Conservation (phyloP, 2,797 vertebrate genomes). For the Cyclura pinguis region DNA sequence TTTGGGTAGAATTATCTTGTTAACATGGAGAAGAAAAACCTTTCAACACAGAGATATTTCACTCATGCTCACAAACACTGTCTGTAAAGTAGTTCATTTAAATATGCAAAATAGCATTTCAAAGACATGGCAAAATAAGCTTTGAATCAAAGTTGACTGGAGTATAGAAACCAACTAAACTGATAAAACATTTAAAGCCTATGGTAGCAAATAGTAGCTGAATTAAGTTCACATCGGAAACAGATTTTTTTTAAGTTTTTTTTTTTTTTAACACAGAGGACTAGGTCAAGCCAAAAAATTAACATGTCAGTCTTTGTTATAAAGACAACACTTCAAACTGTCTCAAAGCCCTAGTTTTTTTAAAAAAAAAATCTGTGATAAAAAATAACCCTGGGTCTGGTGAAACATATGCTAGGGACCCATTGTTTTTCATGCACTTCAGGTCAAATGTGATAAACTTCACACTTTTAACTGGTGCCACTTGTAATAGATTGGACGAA, state of each 20-base stretch:
- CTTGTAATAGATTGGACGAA: conserved; percentile 82
- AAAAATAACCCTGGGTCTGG: conserved; percentile 50
- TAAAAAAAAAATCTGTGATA: conserved; percentile 56
- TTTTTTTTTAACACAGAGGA: neutral
- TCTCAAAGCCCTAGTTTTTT: conserved; percentile 41
- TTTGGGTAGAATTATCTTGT: conserved; percentile 52
- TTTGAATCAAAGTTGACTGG: conserved; percentile 60
- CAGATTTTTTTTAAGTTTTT: neutral
- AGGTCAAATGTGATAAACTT: conserved; percentile 81
- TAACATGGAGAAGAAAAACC: conserved; percentile 27
- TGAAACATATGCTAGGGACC: neutral
- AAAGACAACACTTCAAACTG: conserved; percentile 66
- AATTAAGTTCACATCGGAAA: conserved; percentile 60
- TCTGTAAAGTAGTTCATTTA: conserved; percentile 29
- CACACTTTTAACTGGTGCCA: conserved; percentile 80
- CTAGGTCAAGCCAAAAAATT: conserved; percentile 69
- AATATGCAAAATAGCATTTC: conserved; percentile 55
- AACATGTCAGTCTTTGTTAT: conserved; percentile 68
- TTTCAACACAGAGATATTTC: conserved; percentile 36
- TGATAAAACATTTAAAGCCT: conserved; percentile 61
- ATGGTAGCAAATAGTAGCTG: conserved; percentile 55
- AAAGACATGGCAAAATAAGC: conserved; percentile 55
- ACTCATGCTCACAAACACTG: neutral
- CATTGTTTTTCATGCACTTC: conserved; percentile 70
- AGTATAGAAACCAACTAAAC: conserved; percentile 41